These are phyloP conservation scores for Eristalis intricaria DNA, from an alignment of 2,888 invertebrate species.

Conservation along the genomic window DNA sequence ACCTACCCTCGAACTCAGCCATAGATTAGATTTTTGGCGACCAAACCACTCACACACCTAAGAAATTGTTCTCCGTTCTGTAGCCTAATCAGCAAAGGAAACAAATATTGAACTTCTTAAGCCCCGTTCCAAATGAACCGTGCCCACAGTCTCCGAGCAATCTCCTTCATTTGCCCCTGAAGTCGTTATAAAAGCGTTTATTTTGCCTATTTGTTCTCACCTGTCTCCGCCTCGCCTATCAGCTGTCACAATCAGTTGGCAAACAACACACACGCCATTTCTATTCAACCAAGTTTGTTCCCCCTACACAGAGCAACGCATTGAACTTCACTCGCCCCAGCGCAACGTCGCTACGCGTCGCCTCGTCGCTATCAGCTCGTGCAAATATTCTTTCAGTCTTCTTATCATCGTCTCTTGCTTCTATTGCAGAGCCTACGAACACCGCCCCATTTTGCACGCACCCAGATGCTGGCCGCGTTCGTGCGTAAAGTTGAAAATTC, in stretches of 20 bases:
- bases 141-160: neutral
- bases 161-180: constrained; percentile 1
- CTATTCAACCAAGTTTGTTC: neutral
- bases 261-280: neutral
- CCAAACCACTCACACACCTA: no score
- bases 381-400: neutral
- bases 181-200: neutral
- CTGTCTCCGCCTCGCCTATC: neutral
- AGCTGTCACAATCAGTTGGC: neutral
- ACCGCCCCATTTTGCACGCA: neutral
- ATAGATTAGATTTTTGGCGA: no score
- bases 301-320: neutral
- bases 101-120: neutral
- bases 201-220: neutral
- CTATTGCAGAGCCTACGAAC: neutral
- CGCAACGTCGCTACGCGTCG: neutral
- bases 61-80: no score
- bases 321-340: neutral
- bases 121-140: neutral
- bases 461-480: neutral
- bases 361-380: neutral
- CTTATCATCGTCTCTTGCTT: neutral
- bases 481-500: constrained; percentile 15
- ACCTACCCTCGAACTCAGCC: no score
- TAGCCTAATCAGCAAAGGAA: neutral